A percentile compares a stretch with the other conserved stretches of the same genome.
These are phyloP conservation scores for Heteropelma amictum DNA, from an alignment of 2,888 invertebrate species.

Conservation along the genomic window DNA sequence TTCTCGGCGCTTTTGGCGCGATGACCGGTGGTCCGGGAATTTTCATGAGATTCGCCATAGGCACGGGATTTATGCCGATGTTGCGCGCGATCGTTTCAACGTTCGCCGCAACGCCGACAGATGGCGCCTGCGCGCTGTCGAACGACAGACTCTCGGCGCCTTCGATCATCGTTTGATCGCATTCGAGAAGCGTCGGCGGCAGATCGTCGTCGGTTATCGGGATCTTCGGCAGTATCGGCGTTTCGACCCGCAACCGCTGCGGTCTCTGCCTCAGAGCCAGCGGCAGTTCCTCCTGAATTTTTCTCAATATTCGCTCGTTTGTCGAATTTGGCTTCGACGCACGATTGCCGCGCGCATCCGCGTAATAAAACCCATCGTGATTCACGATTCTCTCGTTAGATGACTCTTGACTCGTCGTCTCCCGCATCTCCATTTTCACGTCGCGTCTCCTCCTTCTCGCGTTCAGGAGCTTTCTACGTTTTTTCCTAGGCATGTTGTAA, in stretches of 20 bases:
- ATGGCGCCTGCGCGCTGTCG: background rate
- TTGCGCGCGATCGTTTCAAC: too few relatives aligned
- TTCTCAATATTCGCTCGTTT: background rate
- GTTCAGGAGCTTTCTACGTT: constrained; percentile 28
- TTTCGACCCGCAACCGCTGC: constrained; percentile 19
- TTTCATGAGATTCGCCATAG: constrained; percentile 64
- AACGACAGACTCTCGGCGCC: constrained; percentile 59
- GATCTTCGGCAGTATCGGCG: constrained; percentile 3
- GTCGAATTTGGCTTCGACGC: background rate
- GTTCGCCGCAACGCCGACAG: background rate
- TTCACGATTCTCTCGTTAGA: background rate
- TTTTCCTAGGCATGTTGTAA: constrained; percentile 47
- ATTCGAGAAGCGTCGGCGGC: constrained; percentile 60
- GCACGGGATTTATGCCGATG: constrained; percentile 61
- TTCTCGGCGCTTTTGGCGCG: too few relatives aligned
- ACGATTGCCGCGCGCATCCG: background rate
- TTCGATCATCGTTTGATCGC: constrained; percentile 71
- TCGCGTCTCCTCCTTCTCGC: constrained; percentile 32
- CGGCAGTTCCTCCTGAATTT: constrained; percentile 14
- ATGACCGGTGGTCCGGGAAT: constrained; percentile 25
- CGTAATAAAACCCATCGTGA: background rate
- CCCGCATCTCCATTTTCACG: constrained; percentile 26
- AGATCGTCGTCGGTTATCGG: constrained; percentile 55
- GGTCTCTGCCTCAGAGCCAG: background rate
- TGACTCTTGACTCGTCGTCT: background rate